Base-by-base conservation (phyloP, 2,797 vertebrate species). In the Benthosema pterotum region DNA sequence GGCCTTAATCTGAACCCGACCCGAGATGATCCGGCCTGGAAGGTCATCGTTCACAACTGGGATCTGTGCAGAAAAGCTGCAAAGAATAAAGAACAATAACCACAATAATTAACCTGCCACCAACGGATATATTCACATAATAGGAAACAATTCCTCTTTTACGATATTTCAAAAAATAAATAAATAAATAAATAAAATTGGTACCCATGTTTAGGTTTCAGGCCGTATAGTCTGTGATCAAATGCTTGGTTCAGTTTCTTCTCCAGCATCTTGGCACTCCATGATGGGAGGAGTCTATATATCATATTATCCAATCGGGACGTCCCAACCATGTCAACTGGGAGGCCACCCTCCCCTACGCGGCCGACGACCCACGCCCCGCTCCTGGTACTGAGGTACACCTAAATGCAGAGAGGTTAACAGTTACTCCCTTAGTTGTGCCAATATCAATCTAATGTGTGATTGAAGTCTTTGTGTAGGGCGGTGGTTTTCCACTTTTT, bases 121-220 rank as follows among this genome's bases (percentile, higher is more conserved):
- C n/a, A n/a, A n/a, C n/a, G 19, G 19, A 22, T 22, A 22, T 22
- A 22, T 22, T 22, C 19, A 22, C 19, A 22, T 22, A 22, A 2
- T 22, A 22, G 19, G 19, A 52, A 52, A 2, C n/a, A n/a, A 12
- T 16, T 28, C 12, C 28, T 52, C 25, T 15, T 13, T 42, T 12
- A 53, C 2, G 15, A 9, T 2, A 1, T 54, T 11, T 17, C 32
- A 6, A n/a, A n/a, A n/a, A n/a, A n/a, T n/a, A n/a, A n/a, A n/a
- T n/a, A n/a, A n/a, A n/a, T n/a, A n/a, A n/a, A n/a, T n/a, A n/a
- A n/a, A n/a, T n/a, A n/a, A n/a, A 32, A 8, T 32, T 32, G 8
- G 54, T 89, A 96, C 95, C 92, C 85, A 78, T 96, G 94, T 52
- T 89, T 89, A 67, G 93, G 94, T 77, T 93, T 91, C 63, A 95